Base-by-base conservation (phyloP, 2,797 vertebrate genomes). In the Aplochiton taeniatus region DNA sequence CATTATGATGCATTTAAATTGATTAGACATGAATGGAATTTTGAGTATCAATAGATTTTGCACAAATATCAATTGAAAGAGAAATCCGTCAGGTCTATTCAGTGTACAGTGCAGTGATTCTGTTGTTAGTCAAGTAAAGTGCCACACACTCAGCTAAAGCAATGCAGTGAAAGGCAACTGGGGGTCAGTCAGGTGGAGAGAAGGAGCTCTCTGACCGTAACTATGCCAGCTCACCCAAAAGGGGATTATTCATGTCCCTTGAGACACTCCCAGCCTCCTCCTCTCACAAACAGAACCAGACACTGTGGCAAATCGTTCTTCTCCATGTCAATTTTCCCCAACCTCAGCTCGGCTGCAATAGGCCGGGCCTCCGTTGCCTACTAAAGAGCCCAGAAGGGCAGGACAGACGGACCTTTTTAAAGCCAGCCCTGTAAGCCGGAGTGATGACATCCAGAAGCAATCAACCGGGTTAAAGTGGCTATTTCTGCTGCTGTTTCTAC, bases 401-500 rank as follows among this genome's bases (percentile, higher is more conserved):
- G n/a, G n/a, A 47, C 51, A 49, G 12, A 57, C 7, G 8, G 53
- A 31, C 43, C 5, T 47, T 43, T 46, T 64, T 56, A 8, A 11
- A 19, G 57, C 16, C 55, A 64, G 44, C 64, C 11, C 49, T 67
- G 66, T n/a, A n/a, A 53, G 11, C 19, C 74, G 64, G 69, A 31
- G 50, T 86, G 79, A 87, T 60, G 81, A 85, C 83, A 88, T 63
- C 70, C 43, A 64, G 63, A 17, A 10, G 81, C 69, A 85, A 84
- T 79, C 65, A 67, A 1, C 16, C 42, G 44, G 10, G 16, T 56
- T 48, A 61, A 17, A 60, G 46, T 11, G 47, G 47, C 47, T 48
- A 48, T 48, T 48, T 14, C 14, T 48, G 14, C 14, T 48, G 47
- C 11, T 9, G 47, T 14, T 48, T 48, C 47, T 11, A 8, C 11